phyloP scores from a whole-genome alignment of 2,113 vertebrate species.

The Callopanchax toddi region DNA sequence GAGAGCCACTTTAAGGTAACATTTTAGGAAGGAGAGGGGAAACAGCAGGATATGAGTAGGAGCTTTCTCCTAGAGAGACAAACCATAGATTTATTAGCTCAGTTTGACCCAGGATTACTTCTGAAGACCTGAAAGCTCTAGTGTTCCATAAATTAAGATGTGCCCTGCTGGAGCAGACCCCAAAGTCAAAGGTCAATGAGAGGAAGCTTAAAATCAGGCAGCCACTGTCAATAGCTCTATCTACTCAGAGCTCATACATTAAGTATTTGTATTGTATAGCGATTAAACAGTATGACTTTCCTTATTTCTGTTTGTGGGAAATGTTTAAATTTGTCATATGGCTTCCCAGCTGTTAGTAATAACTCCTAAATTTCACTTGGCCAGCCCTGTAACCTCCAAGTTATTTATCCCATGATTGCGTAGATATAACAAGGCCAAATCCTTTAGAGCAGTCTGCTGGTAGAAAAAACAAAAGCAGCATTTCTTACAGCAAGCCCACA shows the following conservation, averaged over 20 bases:
- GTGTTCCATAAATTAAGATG: constrained; percentile 65
- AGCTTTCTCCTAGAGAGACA: constrained; percentile 1
- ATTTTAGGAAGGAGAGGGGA: background rate
- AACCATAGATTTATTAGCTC: constrained; percentile 53
- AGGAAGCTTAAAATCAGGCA: constrained; percentile 48
- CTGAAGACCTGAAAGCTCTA: constrained; percentile 50
- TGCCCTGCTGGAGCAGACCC: constrained; percentile 41
- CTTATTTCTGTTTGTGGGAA: constrained; percentile 5
- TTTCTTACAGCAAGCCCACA: constrained; percentile 46
- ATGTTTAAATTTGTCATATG: constrained; percentile 18
- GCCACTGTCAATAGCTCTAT: constrained; percentile 32
- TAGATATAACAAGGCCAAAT: constrained; percentile 48
- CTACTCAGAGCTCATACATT: constrained; percentile 2
- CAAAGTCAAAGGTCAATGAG: constrained; percentile 54
- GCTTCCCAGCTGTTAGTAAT: constrained; percentile 32
- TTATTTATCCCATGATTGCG: constrained; percentile 61
- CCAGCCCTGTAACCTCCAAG: constrained; percentile 43
- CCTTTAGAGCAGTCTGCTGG: constrained; percentile 53
- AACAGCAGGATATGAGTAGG: background rate
- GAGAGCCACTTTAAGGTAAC: too few species aligned
- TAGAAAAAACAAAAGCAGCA: constrained; percentile 60
- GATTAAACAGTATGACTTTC: too few species aligned
- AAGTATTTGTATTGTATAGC: background rate
- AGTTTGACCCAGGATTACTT: constrained; percentile 59
- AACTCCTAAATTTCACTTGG: constrained; percentile 41